Evolutionary conservation across 1,140 invertebrate species (phyloP).

Genomic region (Danaus plexippus): DNA sequence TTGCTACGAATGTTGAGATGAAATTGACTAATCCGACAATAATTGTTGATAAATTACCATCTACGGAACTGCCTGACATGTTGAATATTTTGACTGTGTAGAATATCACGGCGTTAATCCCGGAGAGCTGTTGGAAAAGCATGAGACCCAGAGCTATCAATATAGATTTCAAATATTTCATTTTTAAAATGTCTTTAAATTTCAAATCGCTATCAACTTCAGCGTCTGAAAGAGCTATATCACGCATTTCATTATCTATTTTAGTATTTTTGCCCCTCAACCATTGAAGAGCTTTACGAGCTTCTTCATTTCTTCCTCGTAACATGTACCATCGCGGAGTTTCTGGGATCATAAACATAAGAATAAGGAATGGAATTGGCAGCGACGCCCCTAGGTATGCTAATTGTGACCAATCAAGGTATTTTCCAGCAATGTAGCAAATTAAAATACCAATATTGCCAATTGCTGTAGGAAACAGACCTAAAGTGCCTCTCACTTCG

Average conservation of each 20-base stretch:
- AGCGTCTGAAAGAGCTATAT: constrained; percentile 82
- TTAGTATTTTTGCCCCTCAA: constrained; percentile 83
- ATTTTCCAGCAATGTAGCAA: constrained; percentile 83
- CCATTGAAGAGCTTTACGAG: constrained; percentile 83
- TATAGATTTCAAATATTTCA: constrained; percentile 81
- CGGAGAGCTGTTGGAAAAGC: constrained; percentile 94
- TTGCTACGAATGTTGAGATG: constrained; percentile 89
- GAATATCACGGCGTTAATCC: constrained; percentile 96
- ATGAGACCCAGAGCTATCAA: constrained; percentile 88
- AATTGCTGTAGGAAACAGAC: constrained; percentile 89
- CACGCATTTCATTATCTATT: constrained; percentile 85
- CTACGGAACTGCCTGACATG: constrained; percentile 81
- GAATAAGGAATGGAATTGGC: constrained; percentile 82
- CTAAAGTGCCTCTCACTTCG: constrained; percentile 89
- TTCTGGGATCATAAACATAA: constrained; percentile 90
- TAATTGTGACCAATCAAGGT: constrained; percentile 84
- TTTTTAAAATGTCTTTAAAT: constrained; percentile 76
- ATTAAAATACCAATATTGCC: constrained; percentile 91
- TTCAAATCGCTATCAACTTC: constrained; percentile 74
- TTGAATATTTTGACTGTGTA: constrained; percentile 92
- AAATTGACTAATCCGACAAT: constrained; percentile 93
- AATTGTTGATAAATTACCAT: constrained; percentile 82
- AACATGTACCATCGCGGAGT: constrained; percentile 92
- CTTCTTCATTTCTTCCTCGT: constrained; percentile 80
- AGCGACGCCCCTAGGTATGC: constrained; percentile 83